A percentile compares a stretch with the other conserved stretches of the same genome.
Evolutionary conservation across 1,140 invertebrate genomes (phyloP).

Genomic region (Dinoponera quadriceps): DNA sequence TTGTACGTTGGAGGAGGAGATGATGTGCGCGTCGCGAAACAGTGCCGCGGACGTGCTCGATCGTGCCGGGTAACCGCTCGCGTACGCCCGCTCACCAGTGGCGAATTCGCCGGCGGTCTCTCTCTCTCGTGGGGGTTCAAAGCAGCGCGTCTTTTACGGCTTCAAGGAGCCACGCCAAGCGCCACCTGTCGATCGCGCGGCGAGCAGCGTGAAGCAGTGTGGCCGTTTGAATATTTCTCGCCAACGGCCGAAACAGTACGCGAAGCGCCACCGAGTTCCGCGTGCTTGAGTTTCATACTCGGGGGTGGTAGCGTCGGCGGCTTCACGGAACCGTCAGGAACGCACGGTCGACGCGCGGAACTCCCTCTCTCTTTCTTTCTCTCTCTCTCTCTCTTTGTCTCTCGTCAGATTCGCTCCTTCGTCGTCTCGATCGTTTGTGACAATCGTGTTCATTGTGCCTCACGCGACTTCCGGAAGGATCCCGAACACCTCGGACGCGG

Average conservation of each 20-base stretch:
- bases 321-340: neutral
- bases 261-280: too few species aligned
- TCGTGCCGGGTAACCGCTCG: too few species aligned
- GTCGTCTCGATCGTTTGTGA: slow-evolving; percentile 7
- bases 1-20: neutral
- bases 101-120: too few species aligned
- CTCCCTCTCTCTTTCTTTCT: too few species aligned
- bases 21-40: neutral
- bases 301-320: neutral
- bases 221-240: slow-evolving; percentile 29
- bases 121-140: too few species aligned
- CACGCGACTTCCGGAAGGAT: neutral
- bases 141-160: neutral
- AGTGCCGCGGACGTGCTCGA: neutral
- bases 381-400: too few species aligned
- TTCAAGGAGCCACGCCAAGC: neutral
- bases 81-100: too few species aligned
- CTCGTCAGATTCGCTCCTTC: too few species aligned
- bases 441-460: slow-evolving; percentile 57
- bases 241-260: neutral
- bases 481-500: slow-evolving; percentile 11
- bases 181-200: slow-evolving; percentile 17
- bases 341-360: too few species aligned
- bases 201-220: neutral
- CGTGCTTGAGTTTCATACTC: neutral